Evolutionary conservation across 2,888 invertebrate genomes (phyloP).

Genomic region (Bruchidius siliquastri): DNA sequence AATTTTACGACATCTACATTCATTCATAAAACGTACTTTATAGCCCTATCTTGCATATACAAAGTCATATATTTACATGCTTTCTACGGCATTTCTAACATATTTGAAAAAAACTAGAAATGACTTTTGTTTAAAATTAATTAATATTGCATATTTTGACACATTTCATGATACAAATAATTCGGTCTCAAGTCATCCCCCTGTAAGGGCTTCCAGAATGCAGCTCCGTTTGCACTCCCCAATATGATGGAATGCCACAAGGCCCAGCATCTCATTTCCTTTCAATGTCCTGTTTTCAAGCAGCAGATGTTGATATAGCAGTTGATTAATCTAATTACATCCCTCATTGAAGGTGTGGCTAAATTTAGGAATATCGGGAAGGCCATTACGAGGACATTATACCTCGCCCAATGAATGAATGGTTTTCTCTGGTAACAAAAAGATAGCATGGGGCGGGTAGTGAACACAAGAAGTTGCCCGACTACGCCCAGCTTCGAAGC

Average conservation of each 20-base stretch:
- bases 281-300: not conserved
- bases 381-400: not conserved
- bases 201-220: too few species aligned
- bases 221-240: not conserved
- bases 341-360: not conserved
- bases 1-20: too few species aligned
- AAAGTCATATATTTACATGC: too few species aligned
- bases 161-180: too few species aligned
- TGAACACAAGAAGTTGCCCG: not conserved
- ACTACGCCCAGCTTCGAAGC: not conserved
- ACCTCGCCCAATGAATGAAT: not conserved
- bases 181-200: too few species aligned
- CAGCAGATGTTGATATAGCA: not conserved
- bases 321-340: not conserved
- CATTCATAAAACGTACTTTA: too few species aligned
- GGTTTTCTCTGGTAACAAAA: not conserved
- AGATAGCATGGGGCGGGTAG: not conserved
- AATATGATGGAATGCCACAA: not conserved
- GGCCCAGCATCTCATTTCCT: not conserved
- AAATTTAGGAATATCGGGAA: not conserved
- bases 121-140: too few species aligned
- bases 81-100: too few species aligned
- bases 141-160: too few species aligned
- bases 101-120: too few species aligned
- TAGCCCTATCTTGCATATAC: too few species aligned